These are phyloP conservation scores for Sialis lutaria DNA, from an alignment of 2,888 invertebrate species.

Conservation along the genomic window DNA sequence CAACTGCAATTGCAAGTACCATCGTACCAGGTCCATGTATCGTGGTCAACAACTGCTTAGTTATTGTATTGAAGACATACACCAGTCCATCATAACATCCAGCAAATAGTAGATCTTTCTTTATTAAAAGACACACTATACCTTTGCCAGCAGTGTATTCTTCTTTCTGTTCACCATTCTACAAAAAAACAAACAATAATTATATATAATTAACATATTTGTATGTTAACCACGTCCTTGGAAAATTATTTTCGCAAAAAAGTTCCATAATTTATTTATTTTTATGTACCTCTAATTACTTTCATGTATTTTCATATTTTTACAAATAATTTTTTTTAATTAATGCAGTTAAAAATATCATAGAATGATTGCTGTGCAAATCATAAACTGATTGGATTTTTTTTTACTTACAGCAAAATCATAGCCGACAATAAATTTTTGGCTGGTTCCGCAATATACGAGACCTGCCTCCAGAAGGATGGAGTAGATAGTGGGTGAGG, in stretches of 20 bases:
- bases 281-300: too few relatives aligned
- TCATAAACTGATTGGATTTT: too few relatives aligned
- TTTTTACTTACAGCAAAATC: conserved; percentile 48
- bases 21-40: conserved; percentile 54
- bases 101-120: conserved; percentile 42
- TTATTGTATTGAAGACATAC: conserved; percentile 43
- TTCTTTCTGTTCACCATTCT: conserved; percentile 47
- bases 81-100: conserved; percentile 68
- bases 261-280: neutral
- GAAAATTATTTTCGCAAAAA: too few relatives aligned
- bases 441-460: conserved; percentile 63
- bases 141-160: conserved; percentile 48
- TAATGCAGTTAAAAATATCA: too few relatives aligned
- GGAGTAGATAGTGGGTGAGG: conserved; percentile 48
- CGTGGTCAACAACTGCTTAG: conserved; percentile 35
- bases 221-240: neutral
- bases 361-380: too few relatives aligned
- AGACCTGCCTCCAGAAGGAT: conserved; percentile 46
- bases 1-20: conserved; percentile 50
- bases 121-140: conserved; percentile 50
- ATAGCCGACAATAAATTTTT: conserved; percentile 51
- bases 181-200: conserved; percentile 11
- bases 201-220: neutral
- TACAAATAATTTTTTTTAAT: too few relatives aligned
- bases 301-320: too few relatives aligned